Evolutionary conservation across 35 echinoderm and acorn worm species (phyloP).

Genomic region (Apostichopus japonicus): DNA sequence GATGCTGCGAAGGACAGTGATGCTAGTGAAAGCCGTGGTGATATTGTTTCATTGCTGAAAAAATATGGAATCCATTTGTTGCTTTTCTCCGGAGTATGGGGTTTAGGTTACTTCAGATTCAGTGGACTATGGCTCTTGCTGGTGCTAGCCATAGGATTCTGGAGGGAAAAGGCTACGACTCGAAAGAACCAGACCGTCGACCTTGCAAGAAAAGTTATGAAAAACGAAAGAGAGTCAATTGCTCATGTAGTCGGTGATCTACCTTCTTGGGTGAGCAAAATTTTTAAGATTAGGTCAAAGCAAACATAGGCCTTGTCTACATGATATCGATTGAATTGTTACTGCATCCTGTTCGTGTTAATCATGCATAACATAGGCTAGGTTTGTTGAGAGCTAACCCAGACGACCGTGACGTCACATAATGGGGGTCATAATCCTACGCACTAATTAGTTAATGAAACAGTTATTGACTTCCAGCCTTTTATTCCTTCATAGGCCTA

Average conservation of each 20-base stretch:
- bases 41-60: conserved; percentile 49
- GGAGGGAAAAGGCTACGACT: conserved; percentile 66
- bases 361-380: no score
- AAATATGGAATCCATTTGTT: conserved; percentile 65
- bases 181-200: conserved; percentile 59
- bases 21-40: background rate
- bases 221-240: conserved; percentile 78
- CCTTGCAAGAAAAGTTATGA: conserved; percentile 64
- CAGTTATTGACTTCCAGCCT: no score
- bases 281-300: background rate
- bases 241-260: conserved; percentile 71
- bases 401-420: no score
- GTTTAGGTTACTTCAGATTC: conserved; percentile 80
- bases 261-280: conserved; percentile 79
- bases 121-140: conserved; percentile 77
- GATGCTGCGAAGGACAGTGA: background rate
- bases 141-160: conserved; percentile 67
- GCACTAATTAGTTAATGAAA: no score
- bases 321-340: no score
- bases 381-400: no score
- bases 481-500: no score
- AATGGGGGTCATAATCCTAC: no score
- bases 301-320: no score
- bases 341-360: no score
- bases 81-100: conserved; percentile 69